These are phyloP conservation scores for Pantherophis alleghaniensis DNA, from an alignment of 2,797 vertebrate species.

Conservation along the genomic window DNA sequence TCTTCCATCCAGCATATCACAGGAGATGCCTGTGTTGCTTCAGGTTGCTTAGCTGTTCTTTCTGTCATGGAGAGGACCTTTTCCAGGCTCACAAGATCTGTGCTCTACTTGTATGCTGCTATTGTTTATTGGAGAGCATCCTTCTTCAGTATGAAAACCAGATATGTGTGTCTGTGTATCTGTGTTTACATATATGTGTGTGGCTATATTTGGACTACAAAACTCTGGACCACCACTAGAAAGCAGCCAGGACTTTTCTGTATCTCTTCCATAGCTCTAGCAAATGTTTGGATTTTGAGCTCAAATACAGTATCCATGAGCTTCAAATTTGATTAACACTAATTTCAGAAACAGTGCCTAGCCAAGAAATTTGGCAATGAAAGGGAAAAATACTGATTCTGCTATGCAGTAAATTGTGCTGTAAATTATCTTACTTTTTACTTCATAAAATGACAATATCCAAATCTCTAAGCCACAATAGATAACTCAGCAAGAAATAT, in stretches of 20 bases:
- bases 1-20: background rate
- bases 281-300: background rate
- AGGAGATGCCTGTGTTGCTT: background rate
- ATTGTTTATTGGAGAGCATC: background rate
- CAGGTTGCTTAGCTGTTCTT: background rate
- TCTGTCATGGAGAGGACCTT: background rate
- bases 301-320: background rate
- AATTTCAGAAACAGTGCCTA: background rate
- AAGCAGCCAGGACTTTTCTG: background rate
- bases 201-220: background rate
- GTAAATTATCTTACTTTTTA: conserved; percentile 16
- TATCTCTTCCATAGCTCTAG: background rate
- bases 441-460: background rate
- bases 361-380: background rate
- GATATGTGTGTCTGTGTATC: background rate
- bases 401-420: background rate
- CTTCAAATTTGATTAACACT: background rate
- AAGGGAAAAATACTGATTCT: background rate
- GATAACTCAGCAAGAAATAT: conserved; percentile 6
- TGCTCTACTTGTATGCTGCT: background rate
- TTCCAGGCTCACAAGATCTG: background rate
- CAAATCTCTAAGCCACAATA: conserved; percentile 15
- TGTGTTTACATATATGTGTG: background rate
- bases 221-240: background rate
- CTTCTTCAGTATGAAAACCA: background rate